These are phyloP conservation scores for Notechis scutatus DNA, from an alignment of 2,113 vertebrate genomes.

Conservation along the genomic window DNA sequence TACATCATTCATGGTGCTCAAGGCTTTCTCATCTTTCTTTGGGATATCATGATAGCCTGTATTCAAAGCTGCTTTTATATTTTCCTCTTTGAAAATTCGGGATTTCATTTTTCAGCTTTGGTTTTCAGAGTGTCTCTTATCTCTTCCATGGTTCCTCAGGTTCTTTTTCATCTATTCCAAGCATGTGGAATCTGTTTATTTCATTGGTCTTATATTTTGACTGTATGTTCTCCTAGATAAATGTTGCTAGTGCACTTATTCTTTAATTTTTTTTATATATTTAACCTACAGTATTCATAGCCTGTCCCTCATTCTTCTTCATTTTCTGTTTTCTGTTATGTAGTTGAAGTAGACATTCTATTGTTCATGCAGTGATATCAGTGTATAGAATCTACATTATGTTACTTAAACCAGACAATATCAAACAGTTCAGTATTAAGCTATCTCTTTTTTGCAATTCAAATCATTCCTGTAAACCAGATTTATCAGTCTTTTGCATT, in stretches of 20 bases:
- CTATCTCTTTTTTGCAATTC: not conserved
- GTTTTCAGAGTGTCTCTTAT: not conserved
- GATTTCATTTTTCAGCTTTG: not conserved
- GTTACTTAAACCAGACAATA: not conserved
- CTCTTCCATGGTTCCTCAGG: not conserved
- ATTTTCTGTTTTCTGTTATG: not conserved
- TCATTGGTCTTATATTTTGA: not conserved
- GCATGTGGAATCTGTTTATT: not conserved
- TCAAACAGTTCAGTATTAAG: not conserved
- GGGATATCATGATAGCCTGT: not conserved
- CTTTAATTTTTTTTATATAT: not conserved
- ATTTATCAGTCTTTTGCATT: not conserved
- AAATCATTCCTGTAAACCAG: not conserved
- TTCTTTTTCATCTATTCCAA: not conserved
- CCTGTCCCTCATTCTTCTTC: not conserved
- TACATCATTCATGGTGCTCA: not conserved
- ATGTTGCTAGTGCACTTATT: not conserved
- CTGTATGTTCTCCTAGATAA: not conserved
- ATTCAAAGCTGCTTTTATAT: not conserved
- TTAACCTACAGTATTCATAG: not conserved
- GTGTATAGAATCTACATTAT: not conserved
- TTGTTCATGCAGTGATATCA: not conserved
- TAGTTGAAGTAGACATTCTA: not conserved
- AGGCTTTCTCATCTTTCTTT: not conserved
- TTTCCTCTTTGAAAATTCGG: not conserved